These are phyloP conservation scores for Uropsilus gracilis DNA, from an alignment of 2,113 vertebrate genomes.

Conservation along the genomic window DNA sequence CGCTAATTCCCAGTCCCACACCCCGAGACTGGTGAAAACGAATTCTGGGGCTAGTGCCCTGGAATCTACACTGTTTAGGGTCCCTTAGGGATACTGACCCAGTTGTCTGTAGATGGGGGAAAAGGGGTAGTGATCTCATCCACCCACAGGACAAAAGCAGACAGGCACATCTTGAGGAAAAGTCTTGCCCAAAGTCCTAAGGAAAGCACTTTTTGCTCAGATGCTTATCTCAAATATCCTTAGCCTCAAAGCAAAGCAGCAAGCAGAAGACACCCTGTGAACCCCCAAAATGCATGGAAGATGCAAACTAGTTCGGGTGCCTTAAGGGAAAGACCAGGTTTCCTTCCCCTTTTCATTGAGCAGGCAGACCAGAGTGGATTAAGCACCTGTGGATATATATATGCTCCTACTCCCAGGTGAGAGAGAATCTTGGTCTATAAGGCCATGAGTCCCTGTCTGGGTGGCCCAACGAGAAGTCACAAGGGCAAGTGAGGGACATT, in stretches of 20 bases:
- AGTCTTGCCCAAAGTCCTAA: background rate
- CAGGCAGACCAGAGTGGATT: too few relatives aligned
- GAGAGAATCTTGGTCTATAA: background rate
- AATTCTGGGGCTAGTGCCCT: background rate
- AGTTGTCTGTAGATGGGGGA: background rate
- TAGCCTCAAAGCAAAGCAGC: background rate
- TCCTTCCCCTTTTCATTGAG: too few relatives aligned
- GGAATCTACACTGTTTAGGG: too few relatives aligned
- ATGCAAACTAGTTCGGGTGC: too few relatives aligned
- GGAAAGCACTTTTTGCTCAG: background rate
- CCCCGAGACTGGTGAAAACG: background rate
- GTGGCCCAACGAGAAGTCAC: background rate
- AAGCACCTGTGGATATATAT: background rate
- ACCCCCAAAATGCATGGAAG: background rate
- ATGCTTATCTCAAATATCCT: background rate
- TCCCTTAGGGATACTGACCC: background rate
- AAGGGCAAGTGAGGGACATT: rapidly evolving
- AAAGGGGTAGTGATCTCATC: background rate
- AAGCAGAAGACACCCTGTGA: background rate
- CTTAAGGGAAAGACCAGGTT: too few relatives aligned
- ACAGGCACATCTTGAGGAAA: background rate
- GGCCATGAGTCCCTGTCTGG: background rate
- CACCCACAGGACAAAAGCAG: background rate
- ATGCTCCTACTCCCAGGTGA: background rate
- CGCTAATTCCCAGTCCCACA: background rate